phyloP scores from a whole-genome alignment of 1,140 invertebrate species.

The Formica selysi region DNA sequence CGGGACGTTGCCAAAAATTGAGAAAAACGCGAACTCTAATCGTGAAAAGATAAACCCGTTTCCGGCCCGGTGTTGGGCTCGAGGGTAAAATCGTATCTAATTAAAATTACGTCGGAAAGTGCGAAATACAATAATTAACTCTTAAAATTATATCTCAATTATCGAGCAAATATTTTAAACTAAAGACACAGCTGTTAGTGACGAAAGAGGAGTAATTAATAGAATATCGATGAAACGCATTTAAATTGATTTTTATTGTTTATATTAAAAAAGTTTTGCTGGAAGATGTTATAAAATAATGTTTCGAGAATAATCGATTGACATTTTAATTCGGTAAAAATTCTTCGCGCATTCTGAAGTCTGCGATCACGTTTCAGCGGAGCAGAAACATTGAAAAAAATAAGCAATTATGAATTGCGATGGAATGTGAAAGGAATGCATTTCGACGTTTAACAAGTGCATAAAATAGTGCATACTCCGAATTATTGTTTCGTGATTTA shows the following conservation, averaged over 20 bases:
- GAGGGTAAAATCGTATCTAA: constrained; percentile 13
- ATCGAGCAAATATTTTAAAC: background rate
- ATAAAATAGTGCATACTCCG: constrained; percentile 26
- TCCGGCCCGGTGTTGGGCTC: background rate
- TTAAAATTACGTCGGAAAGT: constrained; percentile 20
- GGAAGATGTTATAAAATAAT: background rate
- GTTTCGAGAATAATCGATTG: background rate
- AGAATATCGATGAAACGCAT: no score
- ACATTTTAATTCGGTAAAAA: background rate
- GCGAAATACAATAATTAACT: background rate
- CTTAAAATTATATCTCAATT: constrained; percentile 7
- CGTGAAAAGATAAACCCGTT: background rate
- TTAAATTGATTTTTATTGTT: background rate
- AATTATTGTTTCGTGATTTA: background rate
- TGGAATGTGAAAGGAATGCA: constrained; percentile 20
- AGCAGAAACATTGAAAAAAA: background rate
- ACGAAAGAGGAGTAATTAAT: background rate
- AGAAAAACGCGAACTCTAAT: background rate
- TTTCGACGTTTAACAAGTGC: constrained; percentile 44
- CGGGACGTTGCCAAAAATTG: background rate
- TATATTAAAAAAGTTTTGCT: background rate
- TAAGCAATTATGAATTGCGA: constrained; percentile 25
- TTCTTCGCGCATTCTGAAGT: background rate
- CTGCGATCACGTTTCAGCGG: constrained; percentile 1
- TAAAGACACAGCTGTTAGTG: background rate